Evolutionary conservation across 2,113 vertebrate species (phyloP).

Genomic region (Mola mola): DNA sequence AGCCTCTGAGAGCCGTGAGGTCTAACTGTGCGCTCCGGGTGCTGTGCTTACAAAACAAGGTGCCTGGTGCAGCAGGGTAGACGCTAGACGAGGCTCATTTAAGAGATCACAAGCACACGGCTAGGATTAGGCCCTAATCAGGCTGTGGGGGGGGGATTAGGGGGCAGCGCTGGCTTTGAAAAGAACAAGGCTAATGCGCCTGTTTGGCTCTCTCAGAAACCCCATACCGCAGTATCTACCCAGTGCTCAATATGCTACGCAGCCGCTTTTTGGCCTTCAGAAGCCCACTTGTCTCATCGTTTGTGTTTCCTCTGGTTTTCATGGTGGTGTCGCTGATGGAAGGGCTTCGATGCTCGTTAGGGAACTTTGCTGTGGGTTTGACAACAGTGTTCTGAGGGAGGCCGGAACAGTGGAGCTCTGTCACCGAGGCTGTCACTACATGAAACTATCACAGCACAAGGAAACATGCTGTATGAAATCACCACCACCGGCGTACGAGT

Average conservation of each 20-base stretch:
- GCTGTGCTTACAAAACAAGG: constrained; percentile 35
- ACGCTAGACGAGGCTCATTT: constrained; percentile 62
- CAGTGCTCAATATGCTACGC: constrained; percentile 15
- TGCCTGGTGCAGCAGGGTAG: constrained; percentile 16
- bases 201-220: constrained; percentile 25
- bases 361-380: constrained; percentile 46
- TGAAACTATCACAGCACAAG: constrained; percentile 18
- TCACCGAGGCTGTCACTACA: constrained; percentile 38
- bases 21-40: too few species aligned
- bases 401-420: constrained; percentile 43
- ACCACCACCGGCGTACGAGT: constrained; percentile 13
- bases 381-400: constrained; percentile 58
- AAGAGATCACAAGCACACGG: constrained; percentile 65
- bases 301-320: constrained; percentile 24
- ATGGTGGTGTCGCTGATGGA: neutral
- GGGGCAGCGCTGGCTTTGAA: constrained; percentile 36
- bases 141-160: constrained; percentile 38
- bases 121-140: constrained; percentile 68
- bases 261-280: constrained; percentile 17
- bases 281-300: constrained; percentile 37
- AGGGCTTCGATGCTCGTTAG: constrained; percentile 16
- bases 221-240: constrained; percentile 4
- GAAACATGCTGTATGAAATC: constrained; percentile 10
- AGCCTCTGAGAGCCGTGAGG: too few species aligned
- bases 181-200: constrained; percentile 24